These are phyloP conservation scores for Panulirus ornatus DNA, from an alignment of 1,140 invertebrate genomes.

Conservation along the genomic window DNA sequence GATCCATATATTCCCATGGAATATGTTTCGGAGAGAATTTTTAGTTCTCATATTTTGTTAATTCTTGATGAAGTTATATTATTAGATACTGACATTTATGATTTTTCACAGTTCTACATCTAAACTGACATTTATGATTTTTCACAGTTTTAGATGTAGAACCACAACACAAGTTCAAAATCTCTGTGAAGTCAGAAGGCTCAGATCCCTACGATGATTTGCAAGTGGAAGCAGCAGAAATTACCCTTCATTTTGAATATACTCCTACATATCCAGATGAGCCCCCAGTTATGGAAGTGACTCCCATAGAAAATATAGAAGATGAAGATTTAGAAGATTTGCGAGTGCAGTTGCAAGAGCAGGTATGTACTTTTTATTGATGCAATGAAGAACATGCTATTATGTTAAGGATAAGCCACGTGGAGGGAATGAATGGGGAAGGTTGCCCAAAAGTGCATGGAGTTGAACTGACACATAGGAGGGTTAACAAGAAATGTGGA, in stretches of 20 bases:
- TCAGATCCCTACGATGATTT: constrained; percentile 56
- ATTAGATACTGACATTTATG: too few relatives aligned
- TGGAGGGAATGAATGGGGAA: too few relatives aligned
- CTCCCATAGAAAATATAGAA: constrained; percentile 86
- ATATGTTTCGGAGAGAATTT: too few relatives aligned
- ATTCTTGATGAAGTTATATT: too few relatives aligned
- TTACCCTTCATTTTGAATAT: constrained; percentile 84
- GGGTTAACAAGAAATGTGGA: too few relatives aligned
- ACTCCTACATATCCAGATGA: constrained; percentile 94
- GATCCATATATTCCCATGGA: too few relatives aligned
- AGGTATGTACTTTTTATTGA: constrained; percentile 80
- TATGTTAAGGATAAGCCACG: background rate
- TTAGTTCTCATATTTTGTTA: too few relatives aligned
- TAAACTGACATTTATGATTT: too few relatives aligned
- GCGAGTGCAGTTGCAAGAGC: constrained; percentile 84
- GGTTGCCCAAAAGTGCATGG: background rate
- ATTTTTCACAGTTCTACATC: constrained; percentile 85
- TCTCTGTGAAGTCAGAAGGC: constrained; percentile 81
- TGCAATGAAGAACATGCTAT: background rate
- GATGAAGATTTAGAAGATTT: constrained; percentile 81
- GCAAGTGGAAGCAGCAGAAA: constrained; percentile 56
- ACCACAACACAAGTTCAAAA: constrained; percentile 82
- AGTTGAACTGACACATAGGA: too few relatives aligned
- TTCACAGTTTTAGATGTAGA: constrained; percentile 88
- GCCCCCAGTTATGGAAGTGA: constrained; percentile 87